These are phyloP conservation scores for Umimayanthus kanabou DNA, from an alignment of 92 coral and sea anemone genomes.

Conservation along the genomic window DNA sequence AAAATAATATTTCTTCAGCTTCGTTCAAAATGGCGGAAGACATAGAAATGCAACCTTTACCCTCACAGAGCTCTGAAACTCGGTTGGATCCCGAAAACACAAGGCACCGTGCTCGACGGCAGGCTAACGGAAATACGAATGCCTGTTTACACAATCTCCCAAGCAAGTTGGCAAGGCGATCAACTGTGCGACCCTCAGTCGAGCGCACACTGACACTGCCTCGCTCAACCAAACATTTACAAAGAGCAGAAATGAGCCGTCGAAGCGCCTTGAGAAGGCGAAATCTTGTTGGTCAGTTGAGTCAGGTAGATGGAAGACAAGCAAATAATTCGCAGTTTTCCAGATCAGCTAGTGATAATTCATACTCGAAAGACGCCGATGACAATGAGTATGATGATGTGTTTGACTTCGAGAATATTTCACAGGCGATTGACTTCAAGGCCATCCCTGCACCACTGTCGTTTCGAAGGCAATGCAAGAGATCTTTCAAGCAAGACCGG, in stretches of 20 bases:
- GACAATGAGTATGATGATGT: slow-evolving; percentile 47
- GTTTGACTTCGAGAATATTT: slow-evolving; percentile 22
- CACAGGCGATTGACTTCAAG: slow-evolving; percentile 70
- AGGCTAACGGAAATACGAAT: background rate
- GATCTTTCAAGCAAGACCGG: slow-evolving; percentile 56
- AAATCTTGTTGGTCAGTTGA: slow-evolving; percentile 9
- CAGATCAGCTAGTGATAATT: slow-evolving; percentile 12
- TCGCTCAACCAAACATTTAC: slow-evolving; percentile 2
- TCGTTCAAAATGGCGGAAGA: slow-evolving; percentile 37
- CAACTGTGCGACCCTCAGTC: slow-evolving; percentile 41
- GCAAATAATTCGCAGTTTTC: slow-evolving; percentile 9
- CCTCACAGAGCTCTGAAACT: slow-evolving; percentile 1
- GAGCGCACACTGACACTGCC: slow-evolving; percentile 14
- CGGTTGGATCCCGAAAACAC: background rate
- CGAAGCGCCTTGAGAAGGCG: slow-evolving; percentile 34
- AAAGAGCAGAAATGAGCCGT: slow-evolving; percentile 3
- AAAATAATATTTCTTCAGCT: background rate
- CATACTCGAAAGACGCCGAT: slow-evolving; percentile 28
- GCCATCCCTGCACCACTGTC: slow-evolving; percentile 88
- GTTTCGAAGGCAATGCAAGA: slow-evolving; percentile 58
- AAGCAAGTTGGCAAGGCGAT: slow-evolving; percentile 73
- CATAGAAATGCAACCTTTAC: slow-evolving; percentile 18
- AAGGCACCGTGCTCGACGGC: background rate
- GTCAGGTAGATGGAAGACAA: background rate
- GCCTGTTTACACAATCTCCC: slow-evolving; percentile 61